Evolutionary conservation across 2,888 invertebrate genomes (phyloP).

Genomic region (Cephus sareptanus): DNA sequence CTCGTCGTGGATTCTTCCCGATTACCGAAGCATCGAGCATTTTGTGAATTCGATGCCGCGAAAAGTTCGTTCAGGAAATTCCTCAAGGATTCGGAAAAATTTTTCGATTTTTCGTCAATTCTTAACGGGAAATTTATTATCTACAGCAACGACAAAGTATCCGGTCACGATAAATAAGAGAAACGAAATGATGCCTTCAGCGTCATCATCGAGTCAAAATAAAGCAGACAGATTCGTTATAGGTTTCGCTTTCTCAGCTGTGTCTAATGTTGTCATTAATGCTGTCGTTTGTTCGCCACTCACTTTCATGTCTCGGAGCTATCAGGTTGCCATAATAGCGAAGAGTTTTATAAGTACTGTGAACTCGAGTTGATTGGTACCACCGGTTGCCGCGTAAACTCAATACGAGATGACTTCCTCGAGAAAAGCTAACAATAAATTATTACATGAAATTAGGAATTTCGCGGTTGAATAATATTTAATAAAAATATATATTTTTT

Average conservation of each 20-base stretch:
- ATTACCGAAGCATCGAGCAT: background rate
- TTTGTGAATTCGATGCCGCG: background rate
- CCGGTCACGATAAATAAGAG: background rate
- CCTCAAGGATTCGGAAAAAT: background rate
- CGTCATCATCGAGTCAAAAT: no score
- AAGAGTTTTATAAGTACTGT: slow-evolving; percentile 24
- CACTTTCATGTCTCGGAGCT: slow-evolving; percentile 45
- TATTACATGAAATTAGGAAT: background rate
- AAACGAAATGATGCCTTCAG: background rate
- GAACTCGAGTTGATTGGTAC: background rate
- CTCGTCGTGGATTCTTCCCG: background rate
- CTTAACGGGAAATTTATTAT: no score
- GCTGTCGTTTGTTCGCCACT: slow-evolving; percentile 54
- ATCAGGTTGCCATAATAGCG: slow-evolving; percentile 32
- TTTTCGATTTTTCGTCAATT: background rate
- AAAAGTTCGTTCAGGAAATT: background rate
- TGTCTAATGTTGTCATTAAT: slow-evolving; percentile 34
- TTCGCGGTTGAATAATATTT: background rate
- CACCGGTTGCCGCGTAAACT: background rate
- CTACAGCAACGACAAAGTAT: no score
- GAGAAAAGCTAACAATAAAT: background rate
- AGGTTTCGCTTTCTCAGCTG: slow-evolving; percentile 30
- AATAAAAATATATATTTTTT: background rate
- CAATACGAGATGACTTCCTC: background rate
- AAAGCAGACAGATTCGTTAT: background rate